Conservation (phyloP, 2,888 invertebrate species). For the Stenolophus ochropezus region DNA sequence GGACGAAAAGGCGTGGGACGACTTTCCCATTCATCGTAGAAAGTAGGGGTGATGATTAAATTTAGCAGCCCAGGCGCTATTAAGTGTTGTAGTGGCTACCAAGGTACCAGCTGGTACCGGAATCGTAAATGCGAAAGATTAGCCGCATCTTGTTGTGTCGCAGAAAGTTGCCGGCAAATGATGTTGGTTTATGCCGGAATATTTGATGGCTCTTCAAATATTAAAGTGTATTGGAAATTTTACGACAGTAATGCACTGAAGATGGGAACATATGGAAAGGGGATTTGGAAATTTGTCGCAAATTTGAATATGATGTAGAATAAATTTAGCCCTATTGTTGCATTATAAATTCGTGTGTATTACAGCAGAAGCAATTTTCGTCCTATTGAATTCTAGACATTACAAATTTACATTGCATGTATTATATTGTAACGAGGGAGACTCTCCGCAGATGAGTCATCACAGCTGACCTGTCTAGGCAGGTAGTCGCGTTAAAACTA, state of each 20-base stretch:
- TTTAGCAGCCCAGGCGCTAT: constrained; percentile 12
- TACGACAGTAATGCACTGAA: background rate
- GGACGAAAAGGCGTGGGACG: background rate
- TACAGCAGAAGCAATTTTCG: background rate
- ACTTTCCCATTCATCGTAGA: background rate
- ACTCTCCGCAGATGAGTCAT: too few species aligned
- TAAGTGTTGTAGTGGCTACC: constrained; percentile 26
- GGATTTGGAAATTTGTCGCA: background rate
- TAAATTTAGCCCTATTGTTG: background rate
- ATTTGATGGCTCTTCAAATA: constrained; percentile 32
- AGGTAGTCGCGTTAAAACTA: too few species aligned
- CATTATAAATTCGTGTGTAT: background rate
- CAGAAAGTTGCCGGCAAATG: background rate
- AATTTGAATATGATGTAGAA: background rate
- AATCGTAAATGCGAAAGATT: constrained; percentile 27
- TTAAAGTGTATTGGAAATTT: constrained; percentile 41
- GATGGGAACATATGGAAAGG: background rate
- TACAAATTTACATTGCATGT: too few species aligned
- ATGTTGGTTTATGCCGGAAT: background rate
- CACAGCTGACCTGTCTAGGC: too few species aligned
- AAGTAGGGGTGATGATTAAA: constrained; percentile 44
- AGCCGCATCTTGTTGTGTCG: constrained; percentile 5
- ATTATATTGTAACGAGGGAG: too few species aligned
- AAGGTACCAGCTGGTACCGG: background rate
- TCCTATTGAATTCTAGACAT: background rate